Base-by-base conservation (phyloP, 64 coral and sea anemone species). In the Pocillopora verrucosa region DNA sequence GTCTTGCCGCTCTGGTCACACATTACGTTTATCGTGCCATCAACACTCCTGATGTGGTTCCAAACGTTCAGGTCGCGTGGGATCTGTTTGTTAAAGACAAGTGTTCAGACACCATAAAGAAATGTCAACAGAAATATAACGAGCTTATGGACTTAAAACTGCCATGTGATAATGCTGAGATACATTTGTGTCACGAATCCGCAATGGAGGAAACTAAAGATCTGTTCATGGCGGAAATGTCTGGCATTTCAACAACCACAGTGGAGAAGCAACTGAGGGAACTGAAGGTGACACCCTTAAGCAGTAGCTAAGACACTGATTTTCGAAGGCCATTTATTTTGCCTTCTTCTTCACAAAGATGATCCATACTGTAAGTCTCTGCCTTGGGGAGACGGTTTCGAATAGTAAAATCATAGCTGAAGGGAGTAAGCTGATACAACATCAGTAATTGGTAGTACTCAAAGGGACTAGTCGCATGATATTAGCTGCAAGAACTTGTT, bases 21-120 rank as follows among this genome's bases (percentile, higher is more conserved):
- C 30, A 86, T 73, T 92, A 92, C 59, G 82, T 92, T 34, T 14
- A 92, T 30, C 0, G 30, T 13, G 82, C 82, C 13, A 62, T 78
- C 17, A 92, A 92, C 90, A 92, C 90, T 7, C 81, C 90, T 59
- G 90, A 73, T 13, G 81, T 82, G 5, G 58, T 86, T 70, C 90
- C 90, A 78, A 86, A 92, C 25, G 84, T 92, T 30, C 74, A 86
- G 61, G 34, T 30, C 9, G 82, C 90, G 13, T 92, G 90, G 89
- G 80, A 86, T 16, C 30, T 58, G 0, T 91, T 86, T 76, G 64
- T 91, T 58, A 65, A 72, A 77, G 61, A 80, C 34, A 91, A 91
- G 26, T 91, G 59, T 91, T 77, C 75, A 20, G 64, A 85, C 14
- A 80, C 89, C 17, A 91, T 19, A 11, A 57, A 74, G 13, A 26